A percentile compares a stretch with the other conserved stretches of the same genome.
Conservation (phyloP, 2,797 vertebrate genomes). For the Clarias laeviceps region DNA sequence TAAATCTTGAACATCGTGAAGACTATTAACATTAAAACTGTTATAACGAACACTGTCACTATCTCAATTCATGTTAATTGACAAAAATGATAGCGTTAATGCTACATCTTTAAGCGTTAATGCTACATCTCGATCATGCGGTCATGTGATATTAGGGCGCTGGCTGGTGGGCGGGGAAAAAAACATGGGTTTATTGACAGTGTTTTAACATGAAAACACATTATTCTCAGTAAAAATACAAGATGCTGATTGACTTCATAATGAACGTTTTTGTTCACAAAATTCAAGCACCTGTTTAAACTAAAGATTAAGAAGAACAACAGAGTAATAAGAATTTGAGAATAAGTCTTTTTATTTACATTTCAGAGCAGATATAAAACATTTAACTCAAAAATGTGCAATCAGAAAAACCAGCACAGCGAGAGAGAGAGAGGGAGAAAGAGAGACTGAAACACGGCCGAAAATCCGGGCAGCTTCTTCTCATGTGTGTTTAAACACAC, state of each 20-base stretch:
- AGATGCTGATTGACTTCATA: too few species aligned
- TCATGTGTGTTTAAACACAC: background rate
- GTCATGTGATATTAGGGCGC: background rate
- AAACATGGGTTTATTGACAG: background rate
- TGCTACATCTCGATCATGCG: too few species aligned
- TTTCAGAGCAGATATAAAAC: conserved; percentile 90
- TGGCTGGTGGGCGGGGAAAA: background rate
- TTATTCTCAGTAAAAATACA: too few species aligned
- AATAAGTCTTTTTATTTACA: conserved; percentile 94
- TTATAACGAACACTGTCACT: background rate
- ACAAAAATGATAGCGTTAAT: background rate
- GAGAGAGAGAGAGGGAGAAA: background rate
- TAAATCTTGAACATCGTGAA: background rate
- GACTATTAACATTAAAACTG: background rate
- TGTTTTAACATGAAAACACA: background rate
- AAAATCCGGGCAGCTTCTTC: background rate
- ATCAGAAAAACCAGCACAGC: conserved; percentile 87
- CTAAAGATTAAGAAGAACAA: background rate
- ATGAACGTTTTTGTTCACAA: accelerated
- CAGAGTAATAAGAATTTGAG: conserved; percentile 67
- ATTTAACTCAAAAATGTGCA: conserved; percentile 96
- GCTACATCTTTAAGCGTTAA: background rate
- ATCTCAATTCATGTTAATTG: background rate
- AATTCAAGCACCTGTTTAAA: background rate
- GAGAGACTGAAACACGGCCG: background rate